phyloP scores from a whole-genome alignment of 2,888 invertebrate species.

The Drosophila mercatorum region DNA sequence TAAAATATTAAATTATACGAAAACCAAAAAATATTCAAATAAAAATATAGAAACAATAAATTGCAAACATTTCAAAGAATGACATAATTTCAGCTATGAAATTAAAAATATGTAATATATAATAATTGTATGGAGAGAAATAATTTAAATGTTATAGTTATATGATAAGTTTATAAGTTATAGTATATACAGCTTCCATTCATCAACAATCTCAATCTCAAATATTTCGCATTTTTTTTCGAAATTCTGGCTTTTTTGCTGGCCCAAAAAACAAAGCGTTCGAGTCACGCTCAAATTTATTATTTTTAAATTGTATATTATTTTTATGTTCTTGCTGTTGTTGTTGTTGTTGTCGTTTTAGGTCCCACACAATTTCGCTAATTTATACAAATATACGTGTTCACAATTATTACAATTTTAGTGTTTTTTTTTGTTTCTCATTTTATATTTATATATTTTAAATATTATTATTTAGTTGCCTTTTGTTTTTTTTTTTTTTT shows the following conservation, averaged over 20 bases:
- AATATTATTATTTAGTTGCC: constrained; percentile 57
- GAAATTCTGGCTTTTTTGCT: constrained; percentile 23
- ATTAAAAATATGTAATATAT: constrained; percentile 50
- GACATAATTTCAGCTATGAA: constrained; percentile 66
- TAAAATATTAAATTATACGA: constrained; percentile 59
- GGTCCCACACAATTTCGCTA: constrained; percentile 78
- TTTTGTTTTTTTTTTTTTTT: constrained; percentile 64
- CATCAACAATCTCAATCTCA: constrained; percentile 64
- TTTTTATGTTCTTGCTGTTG: constrained; percentile 20
- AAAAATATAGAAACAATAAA: constrained; percentile 60
- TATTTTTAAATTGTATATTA: constrained; percentile 5
- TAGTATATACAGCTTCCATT: constrained; percentile 73
- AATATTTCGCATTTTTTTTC: constrained; percentile 46
- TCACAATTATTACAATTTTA: constrained; percentile 52
- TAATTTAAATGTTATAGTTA: constrained; percentile 69
- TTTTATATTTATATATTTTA: constrained; percentile 30
- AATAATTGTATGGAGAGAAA: constrained; percentile 67
- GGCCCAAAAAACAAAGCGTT: constrained; percentile 53
- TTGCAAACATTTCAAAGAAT: constrained; percentile 68
- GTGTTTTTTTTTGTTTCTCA: constrained; percentile 18
- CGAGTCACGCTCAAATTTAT: constrained; percentile 9
- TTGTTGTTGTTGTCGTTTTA: constrained; percentile 49
- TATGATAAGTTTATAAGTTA: constrained; percentile 74
- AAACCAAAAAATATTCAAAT: constrained; percentile 38
- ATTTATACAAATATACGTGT: constrained; percentile 64